A percentile compares a stretch with the other conserved stretches of the same genome.
Conservation (phyloP, 2,113 vertebrate genomes). For the Neopipo cinnamomea region DNA sequence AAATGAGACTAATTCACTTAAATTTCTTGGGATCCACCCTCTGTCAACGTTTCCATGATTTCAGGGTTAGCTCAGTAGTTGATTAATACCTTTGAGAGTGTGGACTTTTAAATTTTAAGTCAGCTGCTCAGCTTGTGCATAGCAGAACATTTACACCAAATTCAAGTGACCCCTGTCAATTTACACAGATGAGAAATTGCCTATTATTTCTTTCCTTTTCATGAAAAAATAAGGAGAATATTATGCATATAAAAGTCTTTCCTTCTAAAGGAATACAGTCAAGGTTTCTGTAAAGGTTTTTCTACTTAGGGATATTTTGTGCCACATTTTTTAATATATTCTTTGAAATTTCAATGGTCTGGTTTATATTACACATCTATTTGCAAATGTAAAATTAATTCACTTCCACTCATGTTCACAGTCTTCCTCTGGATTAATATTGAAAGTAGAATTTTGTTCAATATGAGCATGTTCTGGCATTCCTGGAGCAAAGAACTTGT, state of each 20-base stretch:
- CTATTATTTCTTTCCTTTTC: background rate
- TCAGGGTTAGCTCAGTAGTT: conserved; percentile 33
- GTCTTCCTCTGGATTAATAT: background rate
- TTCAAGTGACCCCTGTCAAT: background rate
- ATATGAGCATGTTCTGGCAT: background rate
- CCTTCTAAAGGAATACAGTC: background rate
- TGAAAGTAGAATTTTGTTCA: background rate
- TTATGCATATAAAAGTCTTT: background rate
- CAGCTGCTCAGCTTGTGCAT: background rate
- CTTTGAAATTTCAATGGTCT: background rate
- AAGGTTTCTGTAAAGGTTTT: background rate
- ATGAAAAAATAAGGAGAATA: background rate
- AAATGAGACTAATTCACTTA: conserved; percentile 65
- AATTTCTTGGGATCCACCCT: conserved; percentile 56
- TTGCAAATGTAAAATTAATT: background rate
- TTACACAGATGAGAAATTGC: background rate
- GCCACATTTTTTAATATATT: background rate
- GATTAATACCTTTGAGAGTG: conserved; percentile 27
- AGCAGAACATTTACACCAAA: background rate
- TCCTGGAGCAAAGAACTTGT: background rate
- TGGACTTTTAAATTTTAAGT: background rate
- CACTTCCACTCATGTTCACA: background rate
- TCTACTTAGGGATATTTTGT: background rate
- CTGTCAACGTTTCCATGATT: conserved; percentile 51
- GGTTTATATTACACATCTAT: background rate